Evolutionary conservation across 2,888 invertebrate species (phyloP).

Genomic region (Drosophila emarginata): DNA sequence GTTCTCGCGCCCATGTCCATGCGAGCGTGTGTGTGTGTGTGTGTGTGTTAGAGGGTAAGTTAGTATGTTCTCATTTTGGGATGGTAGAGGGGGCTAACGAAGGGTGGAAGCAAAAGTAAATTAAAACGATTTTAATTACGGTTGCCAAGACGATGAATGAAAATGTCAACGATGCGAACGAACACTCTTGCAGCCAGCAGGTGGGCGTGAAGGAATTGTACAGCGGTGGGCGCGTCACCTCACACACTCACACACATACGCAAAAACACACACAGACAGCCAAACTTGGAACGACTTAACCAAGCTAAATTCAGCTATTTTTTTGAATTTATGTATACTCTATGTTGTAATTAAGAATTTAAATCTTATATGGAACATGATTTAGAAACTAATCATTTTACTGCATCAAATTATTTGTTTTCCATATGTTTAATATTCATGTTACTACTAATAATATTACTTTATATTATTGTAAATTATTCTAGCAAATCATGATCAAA

Average conservation of each 20-base stretch:
- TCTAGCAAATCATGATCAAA: too few relatives aligned
- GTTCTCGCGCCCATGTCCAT: conserved; percentile 17
- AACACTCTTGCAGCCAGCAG: conserved; percentile 41
- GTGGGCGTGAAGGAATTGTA: conserved; percentile 32
- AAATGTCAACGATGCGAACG: conserved; percentile 72
- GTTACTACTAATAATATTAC: too few relatives aligned
- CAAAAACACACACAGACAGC: background rate
- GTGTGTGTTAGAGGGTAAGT: conserved; percentile 22
- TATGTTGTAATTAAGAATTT: background rate
- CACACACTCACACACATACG: background rate
- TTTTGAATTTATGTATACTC: background rate
- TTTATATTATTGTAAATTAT: too few relatives aligned
- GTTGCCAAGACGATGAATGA: conserved; percentile 79
- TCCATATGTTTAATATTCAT: too few relatives aligned
- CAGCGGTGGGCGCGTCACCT: background rate
- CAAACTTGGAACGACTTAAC: background rate
- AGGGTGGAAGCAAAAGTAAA: conserved; percentile 66
- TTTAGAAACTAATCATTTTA: too few relatives aligned
- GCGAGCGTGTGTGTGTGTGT: conserved; percentile 12
- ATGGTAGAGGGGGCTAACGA: background rate
- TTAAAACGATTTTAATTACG: conserved; percentile 81
- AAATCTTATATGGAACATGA: too few relatives aligned
- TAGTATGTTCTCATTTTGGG: conserved; percentile 37
- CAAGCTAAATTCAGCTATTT: background rate
- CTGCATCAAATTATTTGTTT: too few relatives aligned